Percentiles rank a stretch among this genome's conserved stretches.
Conservation (phyloP, 2,113 vertebrate genomes). For the Campylomormyrus tamandua region DNA sequence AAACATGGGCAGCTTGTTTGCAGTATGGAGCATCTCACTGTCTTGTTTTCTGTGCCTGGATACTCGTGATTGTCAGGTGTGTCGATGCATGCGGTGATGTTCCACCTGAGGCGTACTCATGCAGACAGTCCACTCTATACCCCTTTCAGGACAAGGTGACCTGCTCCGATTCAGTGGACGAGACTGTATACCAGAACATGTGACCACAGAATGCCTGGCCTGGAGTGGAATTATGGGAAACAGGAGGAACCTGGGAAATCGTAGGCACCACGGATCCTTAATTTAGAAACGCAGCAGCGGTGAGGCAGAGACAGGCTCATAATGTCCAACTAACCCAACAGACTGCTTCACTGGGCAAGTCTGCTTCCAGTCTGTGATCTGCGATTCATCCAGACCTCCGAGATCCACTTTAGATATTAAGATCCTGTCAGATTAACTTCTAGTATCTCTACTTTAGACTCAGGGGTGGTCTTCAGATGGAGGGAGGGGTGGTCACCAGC, state of each 20-base stretch:
- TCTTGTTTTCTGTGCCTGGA: not conserved
- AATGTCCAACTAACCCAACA: not conserved
- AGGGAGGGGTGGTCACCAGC: not conserved
- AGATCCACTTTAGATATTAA: not conserved
- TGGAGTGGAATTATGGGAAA: not conserved
- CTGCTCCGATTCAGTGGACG: constrained; percentile 13
- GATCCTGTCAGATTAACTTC: not conserved
- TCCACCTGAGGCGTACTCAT: not conserved
- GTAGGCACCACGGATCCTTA: not conserved
- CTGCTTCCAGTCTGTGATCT: not conserved
- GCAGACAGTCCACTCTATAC: not conserved
- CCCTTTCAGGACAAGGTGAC: constrained; percentile 26
- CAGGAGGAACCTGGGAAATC: not conserved
- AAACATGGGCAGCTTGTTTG: not conserved
- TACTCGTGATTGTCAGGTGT: not conserved
- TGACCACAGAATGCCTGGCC: constrained; percentile 7
- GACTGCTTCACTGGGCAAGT: not conserved
- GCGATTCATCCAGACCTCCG: not conserved
- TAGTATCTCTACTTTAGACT: not conserved
- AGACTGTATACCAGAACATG: constrained; percentile 57
- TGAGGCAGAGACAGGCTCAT: not conserved
- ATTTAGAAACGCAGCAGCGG: not conserved
- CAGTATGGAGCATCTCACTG: not conserved
- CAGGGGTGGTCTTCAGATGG: not conserved
- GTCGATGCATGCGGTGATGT: not conserved